Percentiles rank a stretch among this genome's conserved stretches.
These are phyloP conservation scores for Saguinus midas DNA, from an alignment of 2,113 vertebrate genomes.

Conservation along the genomic window DNA sequence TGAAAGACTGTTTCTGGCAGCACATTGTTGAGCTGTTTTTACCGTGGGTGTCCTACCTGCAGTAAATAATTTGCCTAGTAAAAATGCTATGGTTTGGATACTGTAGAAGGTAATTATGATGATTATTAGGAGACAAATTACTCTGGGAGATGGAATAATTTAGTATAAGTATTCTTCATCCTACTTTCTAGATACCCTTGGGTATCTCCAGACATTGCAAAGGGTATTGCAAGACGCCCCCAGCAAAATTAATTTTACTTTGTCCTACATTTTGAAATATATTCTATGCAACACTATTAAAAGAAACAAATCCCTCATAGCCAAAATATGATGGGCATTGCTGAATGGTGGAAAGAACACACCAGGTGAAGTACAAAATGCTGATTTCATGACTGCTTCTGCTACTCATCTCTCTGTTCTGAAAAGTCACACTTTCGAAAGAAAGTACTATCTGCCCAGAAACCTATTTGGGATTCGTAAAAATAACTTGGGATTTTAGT, in stretches of 20 bases:
- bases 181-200: slow-evolving; percentile 67
- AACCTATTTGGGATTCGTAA: background rate
- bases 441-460: background rate
- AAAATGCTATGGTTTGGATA: background rate
- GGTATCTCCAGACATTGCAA: slow-evolving; percentile 64
- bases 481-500: background rate
- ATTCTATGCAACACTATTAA: slow-evolving; percentile 56
- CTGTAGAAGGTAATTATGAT: slow-evolving; percentile 69
- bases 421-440: background rate
- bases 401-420: background rate
- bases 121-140: slow-evolving; percentile 67
- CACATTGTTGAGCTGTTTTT: background rate
- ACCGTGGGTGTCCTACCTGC: background rate
- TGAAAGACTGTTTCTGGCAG: background rate
- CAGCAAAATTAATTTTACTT: slow-evolving; percentile 71
- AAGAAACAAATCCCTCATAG: slow-evolving; percentile 55
- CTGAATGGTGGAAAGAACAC: background rate
- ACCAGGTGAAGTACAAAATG: background rate
- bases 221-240: slow-evolving; percentile 48
- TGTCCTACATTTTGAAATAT: slow-evolving; percentile 73
- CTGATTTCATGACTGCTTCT: background rate
- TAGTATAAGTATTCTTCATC: slow-evolving; percentile 56
- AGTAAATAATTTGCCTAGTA: background rate
- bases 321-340: background rate
- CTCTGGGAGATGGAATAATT: slow-evolving; percentile 50